Evolutionary conservation across 2,888 invertebrate species (phyloP), one percentile per base, ranked within the genome.

Genomic region (Molanna angustata): DNA sequence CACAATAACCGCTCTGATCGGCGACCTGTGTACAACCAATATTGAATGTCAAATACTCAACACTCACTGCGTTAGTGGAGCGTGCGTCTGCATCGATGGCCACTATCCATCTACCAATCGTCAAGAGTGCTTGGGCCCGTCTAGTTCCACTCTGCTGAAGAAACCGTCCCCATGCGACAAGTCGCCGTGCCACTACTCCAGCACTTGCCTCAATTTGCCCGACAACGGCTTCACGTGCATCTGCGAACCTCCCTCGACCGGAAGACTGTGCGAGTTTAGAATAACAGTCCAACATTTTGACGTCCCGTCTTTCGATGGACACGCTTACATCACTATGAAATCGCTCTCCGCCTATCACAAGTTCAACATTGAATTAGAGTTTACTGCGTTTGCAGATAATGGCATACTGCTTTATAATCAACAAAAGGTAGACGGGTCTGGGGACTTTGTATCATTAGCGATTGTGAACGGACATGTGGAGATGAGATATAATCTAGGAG

Each of bases 391-490:
- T 70, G 81, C 88, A 27, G 82, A 86, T 65, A 88, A 91, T 66
- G 93, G 93, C 47, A 82, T 93, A 54, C 77, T 94, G 62, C 74
- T 94, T 62, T 94, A 91, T 75, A 88, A 88, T 73, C 90, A 92
- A 67, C 91, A 93, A 71, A 85, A 86, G 69, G 72, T 76, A 58
- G 88, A 90, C 65, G 92, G 92, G 11, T 83, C 84, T 13, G 93
- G 93, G 46, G 93, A 93, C 73, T 93, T 89, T 73, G 83, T 93
- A 61, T 89, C 92, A 16, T 74, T 93, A 49, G 86, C 91, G 49
- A 75, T 94, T 62, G 83, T 89, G 64, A 85, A 89, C 71, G 90
- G 91, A 76, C 85, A 82, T 71, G 80, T 90, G 45, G 88, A 89
- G 69, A 88, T 90, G 66, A 80, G 83, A 63, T 94, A 90, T 72